phyloP scores from a whole-genome alignment of 2,888 invertebrate species.

The Bursaphelenchus okinawaensis region DNA sequence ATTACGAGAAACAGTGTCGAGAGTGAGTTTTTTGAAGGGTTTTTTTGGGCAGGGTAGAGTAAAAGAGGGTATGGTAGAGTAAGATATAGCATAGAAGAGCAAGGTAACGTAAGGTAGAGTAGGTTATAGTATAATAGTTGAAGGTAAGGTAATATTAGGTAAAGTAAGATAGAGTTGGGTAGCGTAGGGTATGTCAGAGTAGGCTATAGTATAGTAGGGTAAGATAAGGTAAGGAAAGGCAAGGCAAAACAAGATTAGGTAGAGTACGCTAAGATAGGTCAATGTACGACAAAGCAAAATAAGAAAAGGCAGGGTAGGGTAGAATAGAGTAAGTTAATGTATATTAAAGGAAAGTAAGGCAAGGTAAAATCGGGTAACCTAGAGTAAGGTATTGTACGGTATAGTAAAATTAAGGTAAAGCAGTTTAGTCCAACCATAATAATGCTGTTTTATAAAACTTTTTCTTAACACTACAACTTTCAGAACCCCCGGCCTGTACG shows the following conservation, averaged over 20 bases:
- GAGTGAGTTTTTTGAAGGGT: constrained; percentile 23
- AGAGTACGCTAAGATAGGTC: not conserved
- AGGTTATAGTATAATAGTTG: too few species aligned
- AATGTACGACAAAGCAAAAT: too few species aligned
- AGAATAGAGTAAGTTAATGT: not conserved
- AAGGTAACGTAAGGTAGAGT: too few species aligned
- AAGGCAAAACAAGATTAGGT: not conserved
- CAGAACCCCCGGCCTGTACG: constrained; percentile 52
- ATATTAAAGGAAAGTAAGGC: not conserved
- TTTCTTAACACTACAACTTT: constrained; percentile 5
- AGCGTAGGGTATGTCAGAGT: not conserved
- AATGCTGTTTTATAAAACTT: constrained; percentile 7
- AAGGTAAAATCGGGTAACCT: too few species aligned
- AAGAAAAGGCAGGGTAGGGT: too few species aligned
- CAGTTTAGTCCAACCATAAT: too few species aligned
- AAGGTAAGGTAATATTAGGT: too few species aligned
- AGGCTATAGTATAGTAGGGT: not conserved
- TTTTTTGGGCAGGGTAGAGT: not conserved
- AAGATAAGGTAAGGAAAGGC: too few species aligned
- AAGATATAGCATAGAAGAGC: too few species aligned
- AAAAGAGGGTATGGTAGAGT: not conserved
- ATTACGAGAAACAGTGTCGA: constrained; percentile 51
- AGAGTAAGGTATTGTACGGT: not conserved
- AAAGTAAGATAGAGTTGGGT: not conserved
- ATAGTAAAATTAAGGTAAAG: not conserved